Evolutionary conservation across 53 echinoderm and acorn worm genomes (phyloP).

Genomic region (Arbacia lixula): DNA sequence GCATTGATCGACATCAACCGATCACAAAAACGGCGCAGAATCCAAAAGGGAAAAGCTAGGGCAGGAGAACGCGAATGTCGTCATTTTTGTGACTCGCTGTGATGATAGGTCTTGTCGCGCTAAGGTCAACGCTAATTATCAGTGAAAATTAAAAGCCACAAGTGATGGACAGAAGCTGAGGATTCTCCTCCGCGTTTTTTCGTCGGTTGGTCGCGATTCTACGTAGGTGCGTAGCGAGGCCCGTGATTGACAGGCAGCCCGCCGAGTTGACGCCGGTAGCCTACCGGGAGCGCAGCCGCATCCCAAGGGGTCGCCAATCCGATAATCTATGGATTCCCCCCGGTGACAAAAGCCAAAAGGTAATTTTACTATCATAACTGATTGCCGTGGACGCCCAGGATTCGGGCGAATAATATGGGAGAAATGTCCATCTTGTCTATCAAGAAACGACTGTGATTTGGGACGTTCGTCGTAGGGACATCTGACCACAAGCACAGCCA

Average conservation of each 20-base stretch:
- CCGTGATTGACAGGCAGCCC: conserved; percentile 25
- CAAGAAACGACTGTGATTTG: neutral
- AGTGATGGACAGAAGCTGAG: neutral
- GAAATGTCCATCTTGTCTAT: conserved; percentile 11
- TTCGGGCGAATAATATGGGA: conserved; percentile 4
- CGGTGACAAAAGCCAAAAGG: conserved; percentile 22
- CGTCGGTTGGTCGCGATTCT: conserved; percentile 5
- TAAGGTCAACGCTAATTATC: conserved; percentile 19
- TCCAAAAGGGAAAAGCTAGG: neutral
- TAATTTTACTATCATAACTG: conserved; percentile 48
- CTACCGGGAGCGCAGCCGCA: conserved; percentile 34
- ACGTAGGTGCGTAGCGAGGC: neutral
- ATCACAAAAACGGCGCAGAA: too few relatives aligned
- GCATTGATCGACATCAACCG: too few relatives aligned
- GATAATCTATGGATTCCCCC: conserved; percentile 32
- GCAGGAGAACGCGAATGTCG: neutral
- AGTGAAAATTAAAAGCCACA: conserved; percentile 14
- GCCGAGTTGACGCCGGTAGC: conserved; percentile 36
- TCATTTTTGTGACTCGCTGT: conserved; percentile 5
- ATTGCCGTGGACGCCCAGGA: neutral
- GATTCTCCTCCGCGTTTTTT: neutral
- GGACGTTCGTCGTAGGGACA: too few relatives aligned
- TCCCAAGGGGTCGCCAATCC: conserved; percentile 29
- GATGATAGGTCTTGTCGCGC: conserved; percentile 3
- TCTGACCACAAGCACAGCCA: too few relatives aligned